Evolutionary conservation across 1,140 invertebrate genomes (phyloP).

Genomic region (Ceratitis capitata): DNA sequence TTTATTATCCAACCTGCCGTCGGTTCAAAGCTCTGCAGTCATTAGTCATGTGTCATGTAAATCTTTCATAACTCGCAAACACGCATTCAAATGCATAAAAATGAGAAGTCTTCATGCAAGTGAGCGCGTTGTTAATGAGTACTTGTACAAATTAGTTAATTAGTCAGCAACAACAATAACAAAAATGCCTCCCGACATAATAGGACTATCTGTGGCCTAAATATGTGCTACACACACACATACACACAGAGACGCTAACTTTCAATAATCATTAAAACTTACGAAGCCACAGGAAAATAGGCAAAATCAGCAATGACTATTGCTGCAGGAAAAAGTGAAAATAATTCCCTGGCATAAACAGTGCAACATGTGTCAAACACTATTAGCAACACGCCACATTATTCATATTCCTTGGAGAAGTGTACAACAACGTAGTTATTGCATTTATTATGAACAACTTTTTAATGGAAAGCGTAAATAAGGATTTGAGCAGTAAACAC

Average conservation of each 20-base stretch:
- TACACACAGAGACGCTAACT: too few relatives aligned
- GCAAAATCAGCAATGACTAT: background rate
- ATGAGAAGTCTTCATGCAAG: background rate
- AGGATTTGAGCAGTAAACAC: background rate
- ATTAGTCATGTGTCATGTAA: too few relatives aligned
- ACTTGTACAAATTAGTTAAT: background rate
- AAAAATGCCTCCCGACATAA: background rate
- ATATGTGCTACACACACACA: background rate
- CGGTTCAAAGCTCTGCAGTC: too few relatives aligned
- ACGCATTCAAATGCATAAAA: background rate
- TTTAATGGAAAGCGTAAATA: background rate
- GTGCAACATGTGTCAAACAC: constrained; percentile 29
- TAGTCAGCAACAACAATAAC: background rate
- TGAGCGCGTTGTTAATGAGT: background rate
- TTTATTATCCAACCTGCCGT: too few relatives aligned
- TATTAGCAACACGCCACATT: constrained; percentile 28
- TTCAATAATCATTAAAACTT: background rate
- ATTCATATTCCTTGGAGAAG: constrained; percentile 31
- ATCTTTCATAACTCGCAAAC: background rate
- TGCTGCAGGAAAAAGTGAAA: background rate
- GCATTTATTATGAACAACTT: background rate
- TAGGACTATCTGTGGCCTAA: background rate
- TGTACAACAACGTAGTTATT: constrained; percentile 9
- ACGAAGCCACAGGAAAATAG: background rate
- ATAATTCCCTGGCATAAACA: background rate